Percentiles rank a stretch among this genome's conserved stretches.
phyloP scores from a whole-genome alignment of 2,888 invertebrate genomes.

The Tromatobia lineatoria region DNA sequence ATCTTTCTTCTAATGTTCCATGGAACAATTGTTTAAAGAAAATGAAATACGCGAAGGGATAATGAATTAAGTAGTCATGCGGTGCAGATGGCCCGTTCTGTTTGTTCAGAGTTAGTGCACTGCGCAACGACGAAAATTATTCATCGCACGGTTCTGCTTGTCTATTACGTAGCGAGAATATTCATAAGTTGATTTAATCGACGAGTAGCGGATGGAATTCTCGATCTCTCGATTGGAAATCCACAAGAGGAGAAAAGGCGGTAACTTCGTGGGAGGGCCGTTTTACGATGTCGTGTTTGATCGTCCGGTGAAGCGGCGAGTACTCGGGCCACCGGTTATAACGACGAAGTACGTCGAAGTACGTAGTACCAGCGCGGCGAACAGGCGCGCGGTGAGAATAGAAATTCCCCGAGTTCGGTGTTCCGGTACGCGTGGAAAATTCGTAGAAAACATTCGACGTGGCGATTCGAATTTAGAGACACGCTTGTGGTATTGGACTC shows the following conservation, averaged over 20 bases:
- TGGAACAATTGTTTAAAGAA: background rate
- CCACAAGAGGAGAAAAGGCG: slow-evolving; percentile 5
- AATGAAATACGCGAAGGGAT: background rate
- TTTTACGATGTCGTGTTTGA: slow-evolving; percentile 45
- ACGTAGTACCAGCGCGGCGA: slow-evolving; percentile 23
- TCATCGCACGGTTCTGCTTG: slow-evolving; percentile 26
- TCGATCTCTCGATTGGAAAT: slow-evolving; percentile 22
- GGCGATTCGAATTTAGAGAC: slow-evolving; percentile 69
- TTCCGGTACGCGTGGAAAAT: slow-evolving; percentile 61
- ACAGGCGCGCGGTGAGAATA: slow-evolving; percentile 50
- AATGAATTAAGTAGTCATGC: slow-evolving; percentile 10
- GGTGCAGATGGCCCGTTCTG: background rate
- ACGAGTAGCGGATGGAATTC: slow-evolving; percentile 32
- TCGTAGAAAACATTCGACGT: slow-evolving; percentile 59
- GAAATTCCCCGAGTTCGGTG: slow-evolving; percentile 64
- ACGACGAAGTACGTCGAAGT: slow-evolving; percentile 42
- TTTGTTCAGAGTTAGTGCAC: slow-evolving; percentile 14
- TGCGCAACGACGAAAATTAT: slow-evolving; percentile 23
- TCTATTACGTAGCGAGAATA: slow-evolving; percentile 37
- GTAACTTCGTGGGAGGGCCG: slow-evolving; percentile 13
- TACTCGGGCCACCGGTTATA: background rate
- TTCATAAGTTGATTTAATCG: slow-evolving; percentile 46
- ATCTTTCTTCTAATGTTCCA: background rate
- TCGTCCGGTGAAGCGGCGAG: slow-evolving; percentile 20
- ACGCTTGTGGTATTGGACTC: slow-evolving; percentile 44